phyloP scores from a whole-genome alignment of 1,140 invertebrate genomes.

The Cephus cinctus region DNA sequence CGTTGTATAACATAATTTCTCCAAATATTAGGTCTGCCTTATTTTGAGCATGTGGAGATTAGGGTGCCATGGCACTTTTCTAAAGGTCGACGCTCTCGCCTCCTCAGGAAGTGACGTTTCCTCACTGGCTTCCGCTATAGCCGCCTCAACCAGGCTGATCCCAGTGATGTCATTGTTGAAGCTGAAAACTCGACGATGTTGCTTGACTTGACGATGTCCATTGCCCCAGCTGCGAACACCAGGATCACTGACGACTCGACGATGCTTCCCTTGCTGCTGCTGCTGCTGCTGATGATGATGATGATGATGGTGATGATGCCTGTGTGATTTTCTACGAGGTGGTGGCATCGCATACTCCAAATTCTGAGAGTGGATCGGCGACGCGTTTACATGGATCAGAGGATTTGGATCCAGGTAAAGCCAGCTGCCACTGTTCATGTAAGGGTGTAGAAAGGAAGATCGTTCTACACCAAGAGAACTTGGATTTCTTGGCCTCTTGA shows the following conservation, averaged over 20 bases:
- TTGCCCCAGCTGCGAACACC: constrained; percentile 21
- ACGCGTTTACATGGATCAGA: constrained; percentile 14
- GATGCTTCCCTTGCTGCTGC: constrained; percentile 22
- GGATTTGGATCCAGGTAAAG: constrained; percentile 39
- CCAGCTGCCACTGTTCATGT: constrained; percentile 41
- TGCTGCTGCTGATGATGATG: constrained; percentile 17
- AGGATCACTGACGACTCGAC: constrained; percentile 38
- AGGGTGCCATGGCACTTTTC: constrained; percentile 57
- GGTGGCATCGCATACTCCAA: constrained; percentile 32
- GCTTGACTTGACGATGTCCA: constrained; percentile 3
- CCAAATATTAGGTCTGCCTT: constrained; percentile 40
- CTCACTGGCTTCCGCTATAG: constrained; percentile 21
- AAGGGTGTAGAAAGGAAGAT: constrained; percentile 22
- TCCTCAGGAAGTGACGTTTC: constrained; percentile 18
- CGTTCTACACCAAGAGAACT: background rate
- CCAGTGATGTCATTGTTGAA: constrained; percentile 21
- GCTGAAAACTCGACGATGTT: constrained; percentile 34
- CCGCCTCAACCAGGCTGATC: constrained; percentile 6
- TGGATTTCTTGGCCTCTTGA: constrained; percentile 2
- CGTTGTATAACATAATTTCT: too few species aligned
- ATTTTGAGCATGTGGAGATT: constrained; percentile 56
- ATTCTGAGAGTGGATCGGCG: constrained; percentile 16
- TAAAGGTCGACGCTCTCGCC: constrained; percentile 42
- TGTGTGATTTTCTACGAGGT: constrained; percentile 24
- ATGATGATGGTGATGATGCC: constrained; percentile 23